Percentiles rank a stretch among this genome's conserved stretches.
Conservation (phyloP, 2,888 invertebrate species). For the Acleris laterana region DNA sequence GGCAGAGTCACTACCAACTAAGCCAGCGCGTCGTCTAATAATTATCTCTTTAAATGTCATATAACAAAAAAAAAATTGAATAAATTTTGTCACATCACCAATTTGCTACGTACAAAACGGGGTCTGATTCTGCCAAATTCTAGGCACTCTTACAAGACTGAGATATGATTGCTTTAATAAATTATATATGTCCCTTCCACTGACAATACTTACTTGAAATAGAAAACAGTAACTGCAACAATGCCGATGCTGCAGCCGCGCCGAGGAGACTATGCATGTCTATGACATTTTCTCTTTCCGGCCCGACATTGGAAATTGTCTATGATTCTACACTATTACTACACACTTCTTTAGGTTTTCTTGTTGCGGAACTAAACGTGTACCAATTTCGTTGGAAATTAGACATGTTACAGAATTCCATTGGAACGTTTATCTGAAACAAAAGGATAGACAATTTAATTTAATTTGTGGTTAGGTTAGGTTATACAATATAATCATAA, state of each 20-base stretch:
- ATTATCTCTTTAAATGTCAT: too few relatives aligned
- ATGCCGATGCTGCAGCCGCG: conserved; percentile 71
- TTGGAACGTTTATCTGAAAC: conserved; percentile 26
- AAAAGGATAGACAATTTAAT: neutral
- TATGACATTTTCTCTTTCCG: conserved; percentile 64
- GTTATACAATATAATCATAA: too few relatives aligned
- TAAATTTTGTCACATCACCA: too few relatives aligned
- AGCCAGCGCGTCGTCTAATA: too few relatives aligned
- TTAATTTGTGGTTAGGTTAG: too few relatives aligned
- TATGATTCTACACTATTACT: conserved; percentile 49
- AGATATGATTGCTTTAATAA: too few relatives aligned
- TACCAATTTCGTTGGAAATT: conserved; percentile 1
- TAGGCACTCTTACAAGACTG: too few relatives aligned
- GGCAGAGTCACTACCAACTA: too few relatives aligned
- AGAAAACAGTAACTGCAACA: conserved; percentile 73
- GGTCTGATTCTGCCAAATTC: too few relatives aligned
- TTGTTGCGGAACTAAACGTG: conserved; percentile 52
- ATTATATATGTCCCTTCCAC: too few relatives aligned
- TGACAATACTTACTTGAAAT: conserved; percentile 61
- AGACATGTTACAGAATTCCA: conserved; percentile 11
- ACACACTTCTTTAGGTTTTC: conserved; percentile 58
- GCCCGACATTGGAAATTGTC: conserved; percentile 70
- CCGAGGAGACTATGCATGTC: conserved; percentile 77
- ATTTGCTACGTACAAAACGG: too few relatives aligned
- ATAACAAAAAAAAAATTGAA: too few relatives aligned